Conservation (phyloP, 2,797 vertebrate species). For the Trematomus bernacchii region DNA sequence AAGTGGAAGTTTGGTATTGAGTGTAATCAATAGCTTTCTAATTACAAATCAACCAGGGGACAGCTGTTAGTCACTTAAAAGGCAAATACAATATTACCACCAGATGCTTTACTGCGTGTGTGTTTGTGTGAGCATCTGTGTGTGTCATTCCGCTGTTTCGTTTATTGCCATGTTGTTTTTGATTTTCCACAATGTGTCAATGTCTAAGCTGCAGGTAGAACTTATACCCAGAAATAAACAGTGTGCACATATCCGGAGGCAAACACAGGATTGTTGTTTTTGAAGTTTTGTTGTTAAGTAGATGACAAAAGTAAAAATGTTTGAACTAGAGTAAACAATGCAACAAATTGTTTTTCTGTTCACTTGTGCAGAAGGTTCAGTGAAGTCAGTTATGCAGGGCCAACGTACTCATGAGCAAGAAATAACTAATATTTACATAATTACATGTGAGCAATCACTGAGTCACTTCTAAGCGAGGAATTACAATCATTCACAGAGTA, state of each 20-base stretch:
- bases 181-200: constrained; percentile 38
- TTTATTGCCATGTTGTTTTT: constrained; percentile 26
- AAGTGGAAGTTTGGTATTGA: constrained; percentile 68
- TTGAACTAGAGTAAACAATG: constrained; percentile 16
- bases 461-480: constrained; percentile 9
- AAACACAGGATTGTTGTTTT: constrained; percentile 1
- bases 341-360: constrained; percentile 26
- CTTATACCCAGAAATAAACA: constrained; percentile 40
- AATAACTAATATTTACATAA: background rate
- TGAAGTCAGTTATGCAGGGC: background rate
- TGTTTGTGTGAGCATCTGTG: constrained; percentile 33
- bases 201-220: constrained; percentile 37
- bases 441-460: constrained; percentile 18
- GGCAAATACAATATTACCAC: constrained; percentile 69
- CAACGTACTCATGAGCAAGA: background rate
- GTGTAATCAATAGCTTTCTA: constrained; percentile 80
- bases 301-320: constrained; percentile 30
- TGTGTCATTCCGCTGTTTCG: constrained; percentile 31
- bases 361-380: background rate
- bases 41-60: constrained; percentile 74
- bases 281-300: constrained; percentile 33
- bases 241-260: constrained; percentile 22
- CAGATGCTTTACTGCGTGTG: constrained; percentile 70
- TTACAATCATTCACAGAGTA: background rate
- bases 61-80: constrained; percentile 81